A percentile compares a stretch with the other conserved stretches of the same genome.
Evolutionary conservation across 2,113 vertebrate genomes (phyloP).

Genomic region (Petaurus breviceps): DNA sequence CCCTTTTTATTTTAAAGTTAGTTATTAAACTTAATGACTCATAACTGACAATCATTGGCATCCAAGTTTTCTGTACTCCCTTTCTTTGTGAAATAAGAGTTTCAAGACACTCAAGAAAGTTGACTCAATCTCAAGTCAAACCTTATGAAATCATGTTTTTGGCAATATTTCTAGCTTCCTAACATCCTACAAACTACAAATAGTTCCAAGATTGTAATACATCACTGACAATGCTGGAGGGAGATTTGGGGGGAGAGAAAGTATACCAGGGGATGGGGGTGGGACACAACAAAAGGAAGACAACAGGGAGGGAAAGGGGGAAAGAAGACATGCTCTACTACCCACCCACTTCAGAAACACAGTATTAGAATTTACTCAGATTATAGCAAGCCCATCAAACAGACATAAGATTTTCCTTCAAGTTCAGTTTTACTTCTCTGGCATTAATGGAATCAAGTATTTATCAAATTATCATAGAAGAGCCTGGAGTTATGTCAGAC

Average conservation of each 20-base stretch:
- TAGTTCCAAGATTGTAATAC: conserved; percentile 75
- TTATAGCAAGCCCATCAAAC: conserved; percentile 72
- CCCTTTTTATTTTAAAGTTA: conserved; percentile 76
- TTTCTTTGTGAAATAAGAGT: conserved; percentile 78
- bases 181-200: conserved; percentile 71
- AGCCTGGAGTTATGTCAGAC: conserved; percentile 20
- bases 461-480: conserved; percentile 35
- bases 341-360: conserved; percentile 75
- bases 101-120: conserved; percentile 80
- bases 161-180: conserved; percentile 81
- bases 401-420: conserved; percentile 63
- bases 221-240: conserved; percentile 77
- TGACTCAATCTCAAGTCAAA: conserved; percentile 82
- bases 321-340: conserved; percentile 62
- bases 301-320: conserved; percentile 49
- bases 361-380: conserved; percentile 80
- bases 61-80: conserved; percentile 69
- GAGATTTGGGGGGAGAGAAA: conserved; percentile 29
- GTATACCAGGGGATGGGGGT: not conserved
- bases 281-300: not conserved
- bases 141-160: conserved; percentile 85
- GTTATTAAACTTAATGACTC: conserved; percentile 81
- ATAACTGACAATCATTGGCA: conserved; percentile 75
- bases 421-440: conserved; percentile 50
- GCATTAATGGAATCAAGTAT: conserved; percentile 53